Percentiles rank a stretch among this genome's conserved stretches.
These are phyloP conservation scores for Stegana nigrithorax DNA, from an alignment of 2,888 invertebrate species.

Conservation along the genomic window DNA sequence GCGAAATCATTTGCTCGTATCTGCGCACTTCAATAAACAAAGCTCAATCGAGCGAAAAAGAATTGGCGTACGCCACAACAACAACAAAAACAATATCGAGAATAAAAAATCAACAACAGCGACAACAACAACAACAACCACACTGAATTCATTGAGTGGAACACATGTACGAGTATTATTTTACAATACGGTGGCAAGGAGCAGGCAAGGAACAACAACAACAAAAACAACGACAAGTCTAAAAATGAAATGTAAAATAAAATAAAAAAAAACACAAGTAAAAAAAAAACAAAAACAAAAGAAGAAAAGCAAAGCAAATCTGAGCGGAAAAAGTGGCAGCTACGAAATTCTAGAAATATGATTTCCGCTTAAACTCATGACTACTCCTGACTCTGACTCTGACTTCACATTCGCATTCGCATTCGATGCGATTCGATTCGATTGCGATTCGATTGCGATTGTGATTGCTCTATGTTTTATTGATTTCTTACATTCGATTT, in stretches of 20 bases:
- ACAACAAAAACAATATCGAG: neutral
- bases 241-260: too few species aligned
- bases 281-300: slow-evolving; percentile 1
- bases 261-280: neutral
- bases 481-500: slow-evolving; percentile 14
- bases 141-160: slow-evolving; percentile 9
- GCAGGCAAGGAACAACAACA: neutral
- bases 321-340: neutral
- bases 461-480: neutral
- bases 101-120: too few species aligned
- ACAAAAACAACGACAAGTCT: neutral
- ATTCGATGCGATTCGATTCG: neutral
- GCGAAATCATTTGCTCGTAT: neutral
- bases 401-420: neutral
- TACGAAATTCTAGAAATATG: slow-evolving; percentile 16
- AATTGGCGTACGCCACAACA: slow-evolving; percentile 5
- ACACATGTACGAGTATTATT: too few species aligned
- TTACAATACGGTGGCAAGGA: too few species aligned
- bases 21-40: slow-evolving; percentile 8
- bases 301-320: neutral
- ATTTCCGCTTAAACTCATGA: slow-evolving; percentile 14
- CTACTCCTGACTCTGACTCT: neutral
- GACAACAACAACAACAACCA: too few species aligned
- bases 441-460: neutral
- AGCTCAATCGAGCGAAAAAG: slow-evolving; percentile 11